A percentile compares a stretch with the other conserved stretches of the same genome.
Evolutionary conservation across 2,797 vertebrate species (phyloP).

Genomic region (Enteromius paludinosus): DNA sequence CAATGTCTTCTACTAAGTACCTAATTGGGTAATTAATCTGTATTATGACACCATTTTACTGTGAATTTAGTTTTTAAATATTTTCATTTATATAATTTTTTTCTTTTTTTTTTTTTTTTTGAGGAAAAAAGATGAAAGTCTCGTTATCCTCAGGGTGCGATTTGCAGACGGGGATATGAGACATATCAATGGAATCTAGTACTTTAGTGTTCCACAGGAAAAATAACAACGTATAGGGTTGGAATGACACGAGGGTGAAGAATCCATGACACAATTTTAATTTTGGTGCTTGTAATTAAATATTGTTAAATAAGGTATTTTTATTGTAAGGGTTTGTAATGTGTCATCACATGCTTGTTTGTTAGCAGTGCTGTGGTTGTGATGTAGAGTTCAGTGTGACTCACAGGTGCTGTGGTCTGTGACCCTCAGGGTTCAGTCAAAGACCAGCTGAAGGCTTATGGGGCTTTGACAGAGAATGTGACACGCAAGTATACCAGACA

Average conservation of each 20-base stretch:
- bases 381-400: background rate
- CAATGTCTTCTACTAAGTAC: too few species aligned
- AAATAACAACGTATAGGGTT: background rate
- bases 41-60: too few species aligned
- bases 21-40: too few species aligned
- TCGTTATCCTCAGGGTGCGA: background rate
- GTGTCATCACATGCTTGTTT: background rate
- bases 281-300: background rate
- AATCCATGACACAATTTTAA: background rate
- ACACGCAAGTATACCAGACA: conserved; percentile 95
- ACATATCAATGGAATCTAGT: background rate
- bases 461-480: conserved; percentile 95
- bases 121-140: background rate
- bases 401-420: conserved; percentile 14
- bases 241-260: background rate
- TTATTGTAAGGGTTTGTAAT: background rate
- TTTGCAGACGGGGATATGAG: too few species aligned
- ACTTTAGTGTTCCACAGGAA: background rate
- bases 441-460: conserved; percentile 96
- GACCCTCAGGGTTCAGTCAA: conserved; percentile 91
- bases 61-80: too few species aligned
- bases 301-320: background rate
- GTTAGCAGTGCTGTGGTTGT: background rate
- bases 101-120: too few species aligned
- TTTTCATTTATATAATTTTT: too few species aligned